phyloP scores from a whole-genome alignment of 2,113 vertebrate genomes.

The Glaucidium brasilianum region DNA sequence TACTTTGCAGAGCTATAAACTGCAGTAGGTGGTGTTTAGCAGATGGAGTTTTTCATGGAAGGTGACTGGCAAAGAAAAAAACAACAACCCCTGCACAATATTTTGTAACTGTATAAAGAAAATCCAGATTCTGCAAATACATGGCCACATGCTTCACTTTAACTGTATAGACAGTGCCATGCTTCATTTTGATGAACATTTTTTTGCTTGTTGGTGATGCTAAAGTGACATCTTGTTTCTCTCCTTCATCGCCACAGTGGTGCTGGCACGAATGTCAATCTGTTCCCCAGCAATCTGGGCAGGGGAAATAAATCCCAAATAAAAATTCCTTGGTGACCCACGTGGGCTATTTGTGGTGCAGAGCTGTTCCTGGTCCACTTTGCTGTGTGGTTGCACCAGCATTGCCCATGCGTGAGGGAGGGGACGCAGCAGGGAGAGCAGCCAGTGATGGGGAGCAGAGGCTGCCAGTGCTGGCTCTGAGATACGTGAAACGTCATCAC shows the following conservation, averaged over 20 bases:
- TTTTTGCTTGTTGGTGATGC: neutral
- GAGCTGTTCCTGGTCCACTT: neutral
- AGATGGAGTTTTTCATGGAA: constrained; percentile 28
- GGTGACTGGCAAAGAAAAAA: neutral
- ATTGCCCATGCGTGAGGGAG: accelerated
- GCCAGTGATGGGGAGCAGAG: neutral
- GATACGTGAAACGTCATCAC: neutral
- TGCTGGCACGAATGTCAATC: neutral
- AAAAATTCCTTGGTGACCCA: neutral
- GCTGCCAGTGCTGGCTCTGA: neutral
- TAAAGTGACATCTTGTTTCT: neutral
- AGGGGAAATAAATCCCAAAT: neutral
- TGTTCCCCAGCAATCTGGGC: neutral
- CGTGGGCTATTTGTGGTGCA: neutral
- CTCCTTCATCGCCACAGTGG: neutral
- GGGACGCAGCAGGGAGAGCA: neutral
- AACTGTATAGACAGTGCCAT: neutral
- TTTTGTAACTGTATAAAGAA: constrained; percentile 36
- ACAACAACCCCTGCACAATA: neutral
- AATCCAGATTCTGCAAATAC: constrained; percentile 16
- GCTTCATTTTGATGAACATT: neutral
- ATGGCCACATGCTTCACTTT: neutral
- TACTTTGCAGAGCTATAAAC: neutral
- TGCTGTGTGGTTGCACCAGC: neutral
- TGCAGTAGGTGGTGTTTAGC: constrained; percentile 27